Percentiles rank a stretch among this genome's conserved stretches.
Conservation (phyloP, 2,888 invertebrate genomes). For the Pristionchus arcanus region DNA sequence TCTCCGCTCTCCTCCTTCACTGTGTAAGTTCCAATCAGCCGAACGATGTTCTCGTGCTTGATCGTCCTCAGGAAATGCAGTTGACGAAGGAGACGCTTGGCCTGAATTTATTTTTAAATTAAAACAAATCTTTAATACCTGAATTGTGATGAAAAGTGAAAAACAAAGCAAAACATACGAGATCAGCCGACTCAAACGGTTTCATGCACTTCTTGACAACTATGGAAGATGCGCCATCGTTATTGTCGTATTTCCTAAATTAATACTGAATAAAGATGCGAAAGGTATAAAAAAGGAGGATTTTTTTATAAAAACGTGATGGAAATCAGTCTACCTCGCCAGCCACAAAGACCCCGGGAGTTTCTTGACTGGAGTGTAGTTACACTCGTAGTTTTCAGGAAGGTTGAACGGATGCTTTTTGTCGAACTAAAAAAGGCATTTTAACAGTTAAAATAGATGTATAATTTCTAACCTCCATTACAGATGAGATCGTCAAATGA, state of each 20-base stretch:
- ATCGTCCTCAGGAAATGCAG: not conserved
- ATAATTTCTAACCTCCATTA: too few relatives aligned
- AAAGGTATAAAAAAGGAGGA: too few relatives aligned
- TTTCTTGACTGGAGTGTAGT: not conserved
- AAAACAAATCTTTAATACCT: too few relatives aligned
- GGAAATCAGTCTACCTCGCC: not conserved
- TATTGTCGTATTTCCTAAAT: not conserved
- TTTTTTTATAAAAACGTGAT: too few relatives aligned
- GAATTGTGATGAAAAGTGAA: not conserved
- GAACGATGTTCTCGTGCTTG: not conserved
- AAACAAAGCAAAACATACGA: too few relatives aligned
- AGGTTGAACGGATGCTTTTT: not conserved
- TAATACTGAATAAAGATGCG: too few relatives aligned
- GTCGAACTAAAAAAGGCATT: too few relatives aligned
- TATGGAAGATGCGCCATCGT: not conserved
- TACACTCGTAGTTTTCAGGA: not conserved
- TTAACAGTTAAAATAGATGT: too few relatives aligned
- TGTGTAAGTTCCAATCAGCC: not conserved
- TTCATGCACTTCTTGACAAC: not conserved
- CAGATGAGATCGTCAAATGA: too few relatives aligned
- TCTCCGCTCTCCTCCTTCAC: not conserved
- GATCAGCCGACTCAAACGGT: not conserved
- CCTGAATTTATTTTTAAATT: too few relatives aligned
- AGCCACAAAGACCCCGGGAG: not conserved
- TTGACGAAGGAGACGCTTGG: not conserved